A percentile compares a stretch with the other conserved stretches of the same genome.
phyloP scores from a whole-genome alignment of 1,140 invertebrate genomes.

The Eumeta japonica region DNA sequence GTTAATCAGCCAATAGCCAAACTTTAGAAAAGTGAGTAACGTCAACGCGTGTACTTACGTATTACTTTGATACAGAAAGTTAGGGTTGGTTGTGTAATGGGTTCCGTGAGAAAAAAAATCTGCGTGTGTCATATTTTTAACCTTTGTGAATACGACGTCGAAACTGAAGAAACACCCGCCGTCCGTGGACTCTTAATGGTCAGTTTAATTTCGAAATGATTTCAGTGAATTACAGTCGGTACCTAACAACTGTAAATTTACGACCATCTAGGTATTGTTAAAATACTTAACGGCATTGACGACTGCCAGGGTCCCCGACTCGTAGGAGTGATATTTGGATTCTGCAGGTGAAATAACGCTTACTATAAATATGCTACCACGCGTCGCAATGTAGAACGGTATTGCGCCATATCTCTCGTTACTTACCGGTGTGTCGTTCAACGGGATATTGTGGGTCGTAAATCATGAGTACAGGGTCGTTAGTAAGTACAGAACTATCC shows the following conservation, averaged over 20 bases:
- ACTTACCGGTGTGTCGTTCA: conserved; percentile 17
- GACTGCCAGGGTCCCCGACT: conserved; percentile 29
- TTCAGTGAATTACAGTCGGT: conserved; percentile 19
- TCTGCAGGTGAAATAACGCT: conserved; percentile 15
- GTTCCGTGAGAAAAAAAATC: no score
- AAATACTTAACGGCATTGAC: conserved; percentile 29
- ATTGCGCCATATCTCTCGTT: conserved; percentile 12
- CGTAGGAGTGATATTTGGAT: conserved; percentile 25
- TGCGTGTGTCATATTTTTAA: no score
- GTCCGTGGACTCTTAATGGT: no score
- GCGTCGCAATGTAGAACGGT: no score
- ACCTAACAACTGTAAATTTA: conserved; percentile 24
- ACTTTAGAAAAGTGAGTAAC: no score
- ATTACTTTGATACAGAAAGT: no score
- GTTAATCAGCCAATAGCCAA: no score
- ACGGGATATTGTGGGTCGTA: conserved; percentile 7
- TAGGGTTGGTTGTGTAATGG: no score
- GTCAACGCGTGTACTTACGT: no score
- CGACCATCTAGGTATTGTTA: conserved; percentile 24
- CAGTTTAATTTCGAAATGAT: conserved; percentile 11
- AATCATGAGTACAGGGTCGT: conserved; percentile 12
- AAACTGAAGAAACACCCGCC: no score
- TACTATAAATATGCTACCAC: conserved; percentile 8
- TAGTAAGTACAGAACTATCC: conserved; percentile 11
- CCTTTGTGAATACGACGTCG: no score